A percentile compares a stretch with the other conserved stretches of the same genome.
phyloP scores from a whole-genome alignment of 2,797 vertebrate genomes.

The Arnoldichthys spilopterus region DNA sequence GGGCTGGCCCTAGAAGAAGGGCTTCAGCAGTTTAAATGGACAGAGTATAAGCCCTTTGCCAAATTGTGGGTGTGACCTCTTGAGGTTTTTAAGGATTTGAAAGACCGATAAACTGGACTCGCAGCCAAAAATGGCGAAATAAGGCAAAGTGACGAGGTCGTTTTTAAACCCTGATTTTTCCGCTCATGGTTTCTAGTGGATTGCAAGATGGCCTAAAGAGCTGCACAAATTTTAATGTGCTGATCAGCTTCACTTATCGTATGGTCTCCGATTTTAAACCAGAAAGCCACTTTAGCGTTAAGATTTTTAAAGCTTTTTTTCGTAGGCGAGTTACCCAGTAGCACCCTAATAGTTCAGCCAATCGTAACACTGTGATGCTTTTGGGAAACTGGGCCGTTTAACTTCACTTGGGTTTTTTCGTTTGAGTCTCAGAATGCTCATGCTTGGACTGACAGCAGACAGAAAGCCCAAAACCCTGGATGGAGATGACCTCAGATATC shows the following conservation, averaged over 20 bases:
- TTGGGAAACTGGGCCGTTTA: not conserved
- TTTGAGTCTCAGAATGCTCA: not conserved
- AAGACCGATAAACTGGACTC: not conserved
- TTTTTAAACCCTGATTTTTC: not conserved
- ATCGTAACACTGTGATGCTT: not conserved
- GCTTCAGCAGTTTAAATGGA: not conserved
- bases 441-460: not conserved
- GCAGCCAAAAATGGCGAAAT: not conserved
- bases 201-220: not conserved
- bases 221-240: not conserved
- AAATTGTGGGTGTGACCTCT: not conserved
- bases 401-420: not conserved
- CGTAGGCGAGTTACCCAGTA: not conserved
- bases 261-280: not conserved
- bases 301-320: conserved; percentile 3
- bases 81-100: not conserved
- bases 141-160: not conserved
- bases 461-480: not conserved
- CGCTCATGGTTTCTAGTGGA: not conserved
- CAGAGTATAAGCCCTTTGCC: not conserved
- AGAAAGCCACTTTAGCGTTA: not conserved
- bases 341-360: not conserved
- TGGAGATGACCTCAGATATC: not conserved
- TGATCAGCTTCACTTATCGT: not conserved
- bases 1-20: not conserved